Evolutionary conservation across 2,888 invertebrate species (phyloP).

Genomic region (Mechanitis mazaeus): DNA sequence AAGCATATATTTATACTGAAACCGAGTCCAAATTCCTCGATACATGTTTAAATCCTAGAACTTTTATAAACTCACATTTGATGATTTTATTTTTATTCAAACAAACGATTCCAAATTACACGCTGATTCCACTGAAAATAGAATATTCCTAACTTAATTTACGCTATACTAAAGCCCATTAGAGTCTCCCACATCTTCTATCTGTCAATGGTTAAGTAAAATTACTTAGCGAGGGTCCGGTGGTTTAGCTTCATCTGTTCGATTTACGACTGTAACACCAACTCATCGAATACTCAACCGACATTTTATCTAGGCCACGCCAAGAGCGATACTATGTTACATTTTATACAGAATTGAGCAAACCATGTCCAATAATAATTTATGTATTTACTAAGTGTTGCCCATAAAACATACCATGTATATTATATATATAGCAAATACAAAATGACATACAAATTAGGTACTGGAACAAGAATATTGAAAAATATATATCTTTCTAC

Average conservation of each 20-base stretch:
- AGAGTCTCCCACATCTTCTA: not conserved
- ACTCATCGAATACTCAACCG: constrained; percentile 28
- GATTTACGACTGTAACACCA: constrained; percentile 25
- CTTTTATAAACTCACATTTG: not conserved
- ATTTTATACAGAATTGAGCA: too few species aligned
- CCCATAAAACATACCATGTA: too few species aligned
- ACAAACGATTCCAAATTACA: constrained; percentile 1
- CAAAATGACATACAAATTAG: too few species aligned
- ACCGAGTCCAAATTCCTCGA: not conserved
- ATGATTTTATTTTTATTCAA: not conserved
- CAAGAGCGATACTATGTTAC: not conserved
- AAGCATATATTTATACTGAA: not conserved
- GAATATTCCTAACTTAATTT: not conserved
- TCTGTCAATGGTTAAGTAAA: constrained; percentile 19
- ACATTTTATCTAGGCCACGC: constrained; percentile 21
- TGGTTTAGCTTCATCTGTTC: constrained; percentile 29
- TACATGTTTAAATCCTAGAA: not conserved
- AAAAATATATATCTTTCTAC: too few species aligned
- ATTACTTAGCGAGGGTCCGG: constrained; percentile 26
- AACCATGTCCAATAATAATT: too few species aligned
- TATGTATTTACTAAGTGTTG: too few species aligned
- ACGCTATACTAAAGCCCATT: not conserved
- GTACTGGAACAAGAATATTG: too few species aligned
- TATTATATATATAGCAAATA: too few species aligned
- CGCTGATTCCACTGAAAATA: not conserved